Conservation (phyloP, 2,797 vertebrate genomes). For the Sebastes diploproa region DNA sequence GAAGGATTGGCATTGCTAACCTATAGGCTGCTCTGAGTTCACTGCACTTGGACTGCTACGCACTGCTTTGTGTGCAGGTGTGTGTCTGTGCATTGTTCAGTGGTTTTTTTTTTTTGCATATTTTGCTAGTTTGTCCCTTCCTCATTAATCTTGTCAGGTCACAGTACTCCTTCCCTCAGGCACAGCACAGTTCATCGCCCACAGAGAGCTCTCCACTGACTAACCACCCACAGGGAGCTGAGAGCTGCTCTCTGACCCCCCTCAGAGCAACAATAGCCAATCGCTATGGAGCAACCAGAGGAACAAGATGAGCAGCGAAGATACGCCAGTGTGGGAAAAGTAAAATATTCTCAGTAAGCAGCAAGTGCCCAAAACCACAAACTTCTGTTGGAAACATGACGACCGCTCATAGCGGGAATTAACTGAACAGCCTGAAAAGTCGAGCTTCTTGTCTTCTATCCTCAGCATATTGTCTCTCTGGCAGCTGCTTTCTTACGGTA, state of each 20-base stretch:
- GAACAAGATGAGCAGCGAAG: slow-evolving; percentile 46
- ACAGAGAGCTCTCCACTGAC: slow-evolving; percentile 29
- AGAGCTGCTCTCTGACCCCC: slow-evolving; percentile 51
- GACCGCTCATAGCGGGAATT: slow-evolving; percentile 53
- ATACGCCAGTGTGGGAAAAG: slow-evolving; percentile 67
- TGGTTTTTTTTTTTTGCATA: slow-evolving; percentile 32
- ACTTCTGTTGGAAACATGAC: slow-evolving; percentile 65
- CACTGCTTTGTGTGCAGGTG: background rate
- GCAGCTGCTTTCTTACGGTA: slow-evolving; percentile 52
- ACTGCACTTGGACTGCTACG: background rate
- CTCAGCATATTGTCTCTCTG: slow-evolving; percentile 30
- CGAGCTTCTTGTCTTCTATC: slow-evolving; percentile 42
- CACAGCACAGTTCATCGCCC: slow-evolving; percentile 19
- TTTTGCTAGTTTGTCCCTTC: slow-evolving; percentile 1
- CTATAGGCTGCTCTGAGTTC: background rate
- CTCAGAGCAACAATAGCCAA: slow-evolving; percentile 43
- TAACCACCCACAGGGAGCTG: slow-evolving; percentile 45
- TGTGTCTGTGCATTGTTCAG: background rate
- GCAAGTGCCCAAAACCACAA: slow-evolving; percentile 63
- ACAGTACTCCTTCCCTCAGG: background rate
- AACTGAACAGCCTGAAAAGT: slow-evolving; percentile 48
- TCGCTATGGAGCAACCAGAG: slow-evolving; percentile 24
- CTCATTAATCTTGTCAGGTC: background rate
- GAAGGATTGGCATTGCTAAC: slow-evolving; percentile 7
- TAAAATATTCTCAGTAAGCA: slow-evolving; percentile 53